Evolutionary conservation across 92 coral and sea anemone genomes (phyloP).

Genomic region (Epizoanthus rinbou): DNA sequence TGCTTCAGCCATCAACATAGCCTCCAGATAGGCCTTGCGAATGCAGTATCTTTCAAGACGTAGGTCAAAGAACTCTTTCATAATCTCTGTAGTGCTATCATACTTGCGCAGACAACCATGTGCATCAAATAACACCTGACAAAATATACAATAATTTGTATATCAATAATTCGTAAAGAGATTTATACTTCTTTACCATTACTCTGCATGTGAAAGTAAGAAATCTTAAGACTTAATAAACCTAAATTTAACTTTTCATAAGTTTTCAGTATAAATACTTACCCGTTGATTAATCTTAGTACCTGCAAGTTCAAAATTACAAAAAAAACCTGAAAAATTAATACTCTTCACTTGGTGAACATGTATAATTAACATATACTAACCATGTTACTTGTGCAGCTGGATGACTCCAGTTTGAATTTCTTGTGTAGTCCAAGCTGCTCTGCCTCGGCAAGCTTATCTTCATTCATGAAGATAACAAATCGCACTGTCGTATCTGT

Average conservation of each 20-base stretch:
- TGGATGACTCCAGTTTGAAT: slow-evolving; percentile 69
- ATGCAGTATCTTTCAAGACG: slow-evolving; percentile 81
- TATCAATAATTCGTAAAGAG: too few relatives aligned
- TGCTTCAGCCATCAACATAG: slow-evolving; percentile 91
- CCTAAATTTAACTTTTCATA: too few relatives aligned
- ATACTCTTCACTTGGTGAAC: neutral
- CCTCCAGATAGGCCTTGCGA: slow-evolving; percentile 90
- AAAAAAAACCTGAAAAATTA: neutral
- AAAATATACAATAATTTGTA: neutral
- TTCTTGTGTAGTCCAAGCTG: slow-evolving; percentile 86
- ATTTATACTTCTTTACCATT: too few relatives aligned
- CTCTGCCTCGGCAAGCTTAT: slow-evolving; percentile 85
- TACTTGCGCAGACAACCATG: slow-evolving; percentile 89
- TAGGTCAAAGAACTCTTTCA: slow-evolving; percentile 77
- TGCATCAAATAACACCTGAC: slow-evolving; percentile 91
- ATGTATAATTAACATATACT: neutral
- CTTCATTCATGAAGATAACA: slow-evolving; percentile 79
- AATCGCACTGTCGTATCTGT: slow-evolving; percentile 90
- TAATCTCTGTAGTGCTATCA: slow-evolving; percentile 66
- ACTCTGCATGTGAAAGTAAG: too few relatives aligned
- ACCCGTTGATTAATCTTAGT: too few relatives aligned
- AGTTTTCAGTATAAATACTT: too few relatives aligned
- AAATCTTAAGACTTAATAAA: too few relatives aligned
- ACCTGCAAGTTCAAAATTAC: too few relatives aligned
- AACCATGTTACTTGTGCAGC: slow-evolving; percentile 92